Conservation (phyloP, 2,797 vertebrate genomes). For the Coregonus suidteri region DNA sequence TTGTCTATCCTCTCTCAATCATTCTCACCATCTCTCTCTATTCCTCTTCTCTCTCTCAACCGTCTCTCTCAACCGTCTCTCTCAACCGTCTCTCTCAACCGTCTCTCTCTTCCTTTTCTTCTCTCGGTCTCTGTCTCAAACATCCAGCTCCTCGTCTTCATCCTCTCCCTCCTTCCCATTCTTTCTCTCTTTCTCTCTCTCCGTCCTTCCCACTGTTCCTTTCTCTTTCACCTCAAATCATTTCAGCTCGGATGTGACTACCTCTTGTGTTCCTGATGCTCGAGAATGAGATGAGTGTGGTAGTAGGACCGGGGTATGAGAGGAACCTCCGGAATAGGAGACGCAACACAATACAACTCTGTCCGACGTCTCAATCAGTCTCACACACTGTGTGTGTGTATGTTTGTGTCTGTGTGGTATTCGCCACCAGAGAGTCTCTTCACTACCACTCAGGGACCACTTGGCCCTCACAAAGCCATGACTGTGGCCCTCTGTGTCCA, state of each 20-base stretch:
- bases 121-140: not conserved
- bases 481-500: constrained; percentile 53
- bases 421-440: constrained; percentile 49
- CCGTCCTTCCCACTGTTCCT: constrained; percentile 31
- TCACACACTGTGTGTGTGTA: not conserved
- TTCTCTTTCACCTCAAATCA: too few relatives aligned
- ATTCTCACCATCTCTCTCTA: not conserved
- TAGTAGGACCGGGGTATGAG: too few relatives aligned
- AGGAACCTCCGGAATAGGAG: too few relatives aligned
- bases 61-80: too few relatives aligned
- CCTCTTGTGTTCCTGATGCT: constrained; percentile 31
- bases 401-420: not conserved
- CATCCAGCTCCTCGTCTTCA: too few relatives aligned
- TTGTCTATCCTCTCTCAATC: too few relatives aligned
- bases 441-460: constrained; percentile 64
- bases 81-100: too few relatives aligned
- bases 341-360: too few relatives aligned
- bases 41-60: not conserved
- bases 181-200: constrained; percentile 21
- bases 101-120: too few relatives aligned
- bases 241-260: too few relatives aligned
- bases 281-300: too few relatives aligned
- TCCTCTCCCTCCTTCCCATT: too few relatives aligned
- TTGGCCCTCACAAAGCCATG: constrained; percentile 50
- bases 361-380: not conserved